Base-by-base conservation (phyloP, 2,888 invertebrate genomes). In the Scotopteryx bipunctaria region DNA sequence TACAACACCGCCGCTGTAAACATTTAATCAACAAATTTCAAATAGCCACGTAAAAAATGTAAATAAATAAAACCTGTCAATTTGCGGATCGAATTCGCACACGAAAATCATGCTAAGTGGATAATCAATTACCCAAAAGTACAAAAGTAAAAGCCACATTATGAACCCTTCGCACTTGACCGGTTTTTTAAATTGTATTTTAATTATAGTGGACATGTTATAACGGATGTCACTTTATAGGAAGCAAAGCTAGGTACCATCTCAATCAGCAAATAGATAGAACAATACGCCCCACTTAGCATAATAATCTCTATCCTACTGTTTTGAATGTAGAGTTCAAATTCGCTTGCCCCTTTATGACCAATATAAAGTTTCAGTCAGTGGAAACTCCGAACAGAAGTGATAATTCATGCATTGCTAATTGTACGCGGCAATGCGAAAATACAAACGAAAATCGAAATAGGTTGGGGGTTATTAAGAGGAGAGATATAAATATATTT, bases 331-430 rank as follows among this genome's bases (percentile, higher is more conserved):
- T 36, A 44, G 40, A 48, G 54, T 48, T 40, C 35, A 48, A 17
- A 54, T 31, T 48, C 40, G 31, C 13, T 40, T 44, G 48, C 31
- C 6, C 17, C 32, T 23, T 36, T 27, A 19, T 21, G 62, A 61
- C 61, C 59, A 59, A 67, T 59, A 61, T 49, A 55, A 59, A 55
- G 47, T 55, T 55, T 48, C 47, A 37, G 41, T 55, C 38, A 56
- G 47, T 47, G 23, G 11, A 15, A 33, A 21, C 47, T 42, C 21
- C 21, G 52, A 45, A 55, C 57, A 62, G 64, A 48, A 50, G 61
- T 60, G 61, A 69, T 71, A 70, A 71, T 68, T 72, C 66, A 68
- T 67, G 69, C 68, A 65, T 72, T 67, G 67, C 67, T 75, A 77
- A 77, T 76, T 76, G 70, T 62, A 63, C 62, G 66, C 68, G 71